Evolutionary conservation across 2,888 invertebrate genomes (phyloP).

Genomic region (Caenorhabditis afra): DNA sequence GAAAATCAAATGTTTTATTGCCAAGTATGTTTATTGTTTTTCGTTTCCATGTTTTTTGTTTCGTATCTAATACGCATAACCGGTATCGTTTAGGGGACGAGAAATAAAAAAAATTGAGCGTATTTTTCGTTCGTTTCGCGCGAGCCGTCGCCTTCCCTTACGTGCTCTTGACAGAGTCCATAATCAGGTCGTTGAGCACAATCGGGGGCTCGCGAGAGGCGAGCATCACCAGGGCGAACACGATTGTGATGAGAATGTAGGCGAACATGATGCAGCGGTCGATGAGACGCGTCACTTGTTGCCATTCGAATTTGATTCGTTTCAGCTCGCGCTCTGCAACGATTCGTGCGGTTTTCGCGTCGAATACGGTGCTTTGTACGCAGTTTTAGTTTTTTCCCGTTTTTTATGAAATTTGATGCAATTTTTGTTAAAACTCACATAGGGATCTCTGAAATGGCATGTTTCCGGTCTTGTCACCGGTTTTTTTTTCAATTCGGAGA

Average conservation of each 20-base stretch:
- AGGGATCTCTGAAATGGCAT: too few relatives aligned
- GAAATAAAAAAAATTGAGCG: too few relatives aligned
- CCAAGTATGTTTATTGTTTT: too few relatives aligned
- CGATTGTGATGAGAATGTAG: constrained; percentile 73
- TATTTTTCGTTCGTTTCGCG: too few relatives aligned
- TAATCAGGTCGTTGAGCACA: constrained; percentile 69
- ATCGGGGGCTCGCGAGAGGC: constrained; percentile 71
- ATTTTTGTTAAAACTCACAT: too few relatives aligned
- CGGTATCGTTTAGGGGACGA: too few relatives aligned
- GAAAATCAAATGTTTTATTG: too few relatives aligned
- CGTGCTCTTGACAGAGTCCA: constrained; percentile 70
- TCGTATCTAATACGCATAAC: too few relatives aligned
- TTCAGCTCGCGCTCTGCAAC: constrained; percentile 73
- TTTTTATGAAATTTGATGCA: too few relatives aligned
- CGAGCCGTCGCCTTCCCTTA: constrained; percentile 21
- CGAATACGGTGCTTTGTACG: not conserved
- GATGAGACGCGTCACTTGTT: constrained; percentile 76
- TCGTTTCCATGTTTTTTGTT: too few relatives aligned
- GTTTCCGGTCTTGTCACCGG: too few relatives aligned
- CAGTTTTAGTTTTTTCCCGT: too few relatives aligned
- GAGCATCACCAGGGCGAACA: constrained; percentile 73
- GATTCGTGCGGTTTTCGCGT: not conserved
- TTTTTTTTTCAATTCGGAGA: not conserved
- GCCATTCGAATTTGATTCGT: constrained; percentile 77
- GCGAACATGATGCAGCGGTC: constrained; percentile 77